Evolutionary conservation across 35 echinoderm and acorn worm genomes (phyloP).

Genomic region (Chiridota heheva): DNA sequence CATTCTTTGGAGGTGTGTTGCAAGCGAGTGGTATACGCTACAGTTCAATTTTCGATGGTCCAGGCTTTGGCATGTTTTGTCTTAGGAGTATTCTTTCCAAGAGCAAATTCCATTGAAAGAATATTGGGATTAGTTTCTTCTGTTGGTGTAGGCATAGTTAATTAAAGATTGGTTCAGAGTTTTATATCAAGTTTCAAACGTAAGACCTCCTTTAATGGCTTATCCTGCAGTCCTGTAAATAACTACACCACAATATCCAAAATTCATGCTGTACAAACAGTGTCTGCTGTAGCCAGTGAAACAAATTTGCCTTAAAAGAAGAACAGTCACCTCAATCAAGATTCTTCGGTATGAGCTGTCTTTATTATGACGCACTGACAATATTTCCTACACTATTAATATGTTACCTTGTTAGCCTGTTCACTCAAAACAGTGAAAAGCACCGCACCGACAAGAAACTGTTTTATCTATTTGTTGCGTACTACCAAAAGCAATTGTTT

Average conservation of each 20-base stretch:
- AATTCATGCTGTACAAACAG: background rate
- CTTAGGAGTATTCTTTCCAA: conserved; percentile 33
- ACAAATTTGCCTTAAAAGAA: background rate
- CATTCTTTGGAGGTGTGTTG: conserved; percentile 30
- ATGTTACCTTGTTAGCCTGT: background rate
- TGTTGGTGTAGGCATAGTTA: background rate
- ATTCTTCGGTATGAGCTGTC: conserved; percentile 25
- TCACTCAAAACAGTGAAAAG: no score
- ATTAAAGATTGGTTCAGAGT: conserved; percentile 29
- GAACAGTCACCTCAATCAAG: background rate
- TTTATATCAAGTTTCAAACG: background rate
- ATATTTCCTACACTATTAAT: conserved; percentile 9
- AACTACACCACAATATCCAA: background rate
- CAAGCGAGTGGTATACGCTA: conserved; percentile 1
- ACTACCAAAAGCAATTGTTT: no score
- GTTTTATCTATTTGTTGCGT: no score
- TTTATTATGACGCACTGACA: conserved; percentile 14
- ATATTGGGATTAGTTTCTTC: background rate
- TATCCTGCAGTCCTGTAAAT: background rate
- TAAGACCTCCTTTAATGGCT: background rate
- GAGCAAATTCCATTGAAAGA: conserved; percentile 19
- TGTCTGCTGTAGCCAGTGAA: no score
- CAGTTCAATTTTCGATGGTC: background rate
- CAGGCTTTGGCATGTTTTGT: conserved; percentile 14
- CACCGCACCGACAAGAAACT: no score